These are phyloP conservation scores for Drosophila tripunctata DNA, from an alignment of 2,888 invertebrate species.

Conservation along the genomic window DNA sequence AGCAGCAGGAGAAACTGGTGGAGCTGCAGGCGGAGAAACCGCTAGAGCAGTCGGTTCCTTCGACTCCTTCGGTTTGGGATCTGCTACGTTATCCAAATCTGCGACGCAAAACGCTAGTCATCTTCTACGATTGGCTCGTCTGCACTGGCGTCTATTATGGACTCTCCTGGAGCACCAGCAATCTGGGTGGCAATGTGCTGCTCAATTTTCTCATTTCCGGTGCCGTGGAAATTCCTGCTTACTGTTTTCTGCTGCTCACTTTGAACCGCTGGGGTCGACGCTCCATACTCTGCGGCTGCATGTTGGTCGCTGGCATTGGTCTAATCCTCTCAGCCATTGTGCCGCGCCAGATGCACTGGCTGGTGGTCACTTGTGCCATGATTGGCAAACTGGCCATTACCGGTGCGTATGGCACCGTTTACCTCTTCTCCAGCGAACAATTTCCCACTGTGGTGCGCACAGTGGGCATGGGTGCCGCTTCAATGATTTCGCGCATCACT, in stretches of 20 bases:
- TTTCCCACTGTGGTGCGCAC: constrained; percentile 92
- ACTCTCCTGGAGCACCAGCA: constrained; percentile 90
- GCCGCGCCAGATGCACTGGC: constrained; percentile 85
- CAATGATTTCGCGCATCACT: constrained; percentile 94
- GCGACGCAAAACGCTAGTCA: constrained; percentile 87
- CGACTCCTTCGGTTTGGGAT: constrained; percentile 85
- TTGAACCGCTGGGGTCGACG: constrained; percentile 90
- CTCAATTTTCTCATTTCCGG: constrained; percentile 91
- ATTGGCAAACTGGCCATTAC: constrained; percentile 90
- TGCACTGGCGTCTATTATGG: constrained; percentile 92
- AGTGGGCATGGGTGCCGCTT: constrained; percentile 93
- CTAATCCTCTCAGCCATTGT: constrained; percentile 86
- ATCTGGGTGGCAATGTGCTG: constrained; percentile 89
- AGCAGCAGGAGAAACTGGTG: neutral
- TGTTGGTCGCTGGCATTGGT: constrained; percentile 87
- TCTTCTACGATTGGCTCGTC: constrained; percentile 92
- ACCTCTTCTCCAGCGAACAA: constrained; percentile 90
- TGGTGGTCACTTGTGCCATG: constrained; percentile 88
- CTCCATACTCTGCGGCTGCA: constrained; percentile 88
- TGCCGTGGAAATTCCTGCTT: constrained; percentile 91
- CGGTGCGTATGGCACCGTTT: constrained; percentile 89
- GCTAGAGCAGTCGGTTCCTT: too few species aligned
- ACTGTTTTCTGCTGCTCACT: constrained; percentile 87
- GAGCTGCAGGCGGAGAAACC: constrained; percentile 2
- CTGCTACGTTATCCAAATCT: constrained; percentile 88